Evolutionary conservation across 2,113 vertebrate genomes (phyloP).

Genomic region (Dicentrarchus labrax): DNA sequence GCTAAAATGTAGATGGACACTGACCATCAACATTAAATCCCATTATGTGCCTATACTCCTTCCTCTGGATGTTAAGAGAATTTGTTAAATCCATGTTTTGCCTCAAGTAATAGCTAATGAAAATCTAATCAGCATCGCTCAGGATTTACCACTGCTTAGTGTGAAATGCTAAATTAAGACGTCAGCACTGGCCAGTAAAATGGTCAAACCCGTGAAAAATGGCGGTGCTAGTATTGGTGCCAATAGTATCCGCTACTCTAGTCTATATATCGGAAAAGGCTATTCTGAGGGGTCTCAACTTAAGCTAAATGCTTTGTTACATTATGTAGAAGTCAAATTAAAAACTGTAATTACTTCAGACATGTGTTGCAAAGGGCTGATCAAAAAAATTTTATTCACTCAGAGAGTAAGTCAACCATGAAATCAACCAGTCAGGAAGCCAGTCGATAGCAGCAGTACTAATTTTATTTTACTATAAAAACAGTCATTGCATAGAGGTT

Average conservation of each 20-base stretch:
- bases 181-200: background rate
- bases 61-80: background rate
- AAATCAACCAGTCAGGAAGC: conserved; percentile 16
- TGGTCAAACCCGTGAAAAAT: background rate
- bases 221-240: background rate
- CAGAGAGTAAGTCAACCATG: conserved; percentile 11
- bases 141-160: background rate
- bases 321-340: conserved; percentile 1
- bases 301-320: background rate
- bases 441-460: background rate
- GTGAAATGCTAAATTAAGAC: background rate
- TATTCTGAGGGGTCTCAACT: background rate
- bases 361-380: background rate
- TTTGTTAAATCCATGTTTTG: conserved; percentile 3
- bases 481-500: background rate
- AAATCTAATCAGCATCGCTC: background rate
- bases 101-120: background rate
- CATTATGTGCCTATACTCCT: conserved; percentile 2
- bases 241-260: too few relatives aligned
- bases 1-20: conserved; percentile 39
- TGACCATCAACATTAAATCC: conserved; percentile 8
- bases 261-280: background rate
- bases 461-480: background rate
- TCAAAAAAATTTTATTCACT: background rate
- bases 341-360: conserved; percentile 2